Conservation (phyloP, 2,113 vertebrate genomes). For the Chionodraco myersi region DNA sequence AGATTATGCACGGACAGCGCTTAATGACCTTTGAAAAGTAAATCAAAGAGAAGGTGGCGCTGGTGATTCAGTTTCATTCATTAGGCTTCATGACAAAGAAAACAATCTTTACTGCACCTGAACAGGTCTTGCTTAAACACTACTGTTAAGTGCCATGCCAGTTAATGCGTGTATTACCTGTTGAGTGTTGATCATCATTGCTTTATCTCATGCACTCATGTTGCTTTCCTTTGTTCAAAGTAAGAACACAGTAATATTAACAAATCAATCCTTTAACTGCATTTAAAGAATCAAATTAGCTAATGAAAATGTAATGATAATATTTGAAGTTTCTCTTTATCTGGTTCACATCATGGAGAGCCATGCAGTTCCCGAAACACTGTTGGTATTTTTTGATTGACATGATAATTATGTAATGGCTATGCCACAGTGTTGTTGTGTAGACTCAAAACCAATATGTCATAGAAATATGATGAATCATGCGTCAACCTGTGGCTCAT, state of each 20-base stretch:
- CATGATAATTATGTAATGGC: conserved; percentile 39
- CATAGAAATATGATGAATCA: no score
- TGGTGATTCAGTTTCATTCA: not conserved
- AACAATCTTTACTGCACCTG: not conserved
- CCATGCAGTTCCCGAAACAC: not conserved
- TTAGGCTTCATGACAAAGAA: conserved; percentile 9
- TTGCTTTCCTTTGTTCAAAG: not conserved
- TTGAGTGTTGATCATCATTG: not conserved
- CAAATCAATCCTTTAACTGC: not conserved
- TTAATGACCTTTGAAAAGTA: conserved; percentile 24
- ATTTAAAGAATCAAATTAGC: not conserved
- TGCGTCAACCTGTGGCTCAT: no score
- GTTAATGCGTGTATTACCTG: not conserved
- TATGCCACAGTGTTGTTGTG: conserved; percentile 41
- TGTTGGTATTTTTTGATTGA: conserved; percentile 43
- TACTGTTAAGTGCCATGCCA: not conserved
- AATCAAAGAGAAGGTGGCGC: not conserved
- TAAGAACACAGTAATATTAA: not conserved
- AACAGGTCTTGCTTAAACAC: not conserved
- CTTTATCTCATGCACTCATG: not conserved
- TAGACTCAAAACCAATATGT: conserved; percentile 30
- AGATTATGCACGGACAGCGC: not conserved
- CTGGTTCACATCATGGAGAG: not conserved
- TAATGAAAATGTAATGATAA: not conserved
- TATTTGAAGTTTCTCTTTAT: not conserved